These are phyloP conservation scores for Platypus cylindrus DNA, from an alignment of 2,888 invertebrate species.

Conservation along the genomic window DNA sequence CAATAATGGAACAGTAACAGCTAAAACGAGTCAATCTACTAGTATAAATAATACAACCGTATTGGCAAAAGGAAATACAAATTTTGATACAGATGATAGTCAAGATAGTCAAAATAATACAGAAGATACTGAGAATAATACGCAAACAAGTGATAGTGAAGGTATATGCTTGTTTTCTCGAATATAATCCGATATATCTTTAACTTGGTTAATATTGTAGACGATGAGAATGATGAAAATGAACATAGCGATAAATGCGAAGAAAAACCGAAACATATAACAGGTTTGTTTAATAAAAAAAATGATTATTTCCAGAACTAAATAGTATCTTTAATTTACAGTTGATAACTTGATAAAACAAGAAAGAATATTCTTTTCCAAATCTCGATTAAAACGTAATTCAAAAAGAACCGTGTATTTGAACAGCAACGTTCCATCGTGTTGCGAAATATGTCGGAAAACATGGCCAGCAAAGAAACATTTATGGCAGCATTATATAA, in stretches of 20 bases:
- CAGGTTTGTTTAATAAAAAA: too few relatives aligned
- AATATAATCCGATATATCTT: not conserved
- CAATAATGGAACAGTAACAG: slow-evolving; percentile 1
- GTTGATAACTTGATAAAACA: too few relatives aligned
- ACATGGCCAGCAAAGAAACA: slow-evolving; percentile 49
- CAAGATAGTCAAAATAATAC: slow-evolving; percentile 10
- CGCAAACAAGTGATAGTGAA: slow-evolving; percentile 7
- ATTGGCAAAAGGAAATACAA: slow-evolving; percentile 9
- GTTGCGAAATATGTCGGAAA: slow-evolving; percentile 45
- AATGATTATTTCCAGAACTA: too few relatives aligned
- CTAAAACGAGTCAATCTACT: slow-evolving; percentile 5
- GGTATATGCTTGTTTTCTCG: slow-evolving; percentile 1
- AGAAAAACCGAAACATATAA: too few relatives aligned
- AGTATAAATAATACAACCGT: slow-evolving; percentile 4
- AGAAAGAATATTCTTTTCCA: too few relatives aligned
- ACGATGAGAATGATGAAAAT: slow-evolving; percentile 16
- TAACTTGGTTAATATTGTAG: not conserved
- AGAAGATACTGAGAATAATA: slow-evolving; percentile 9
- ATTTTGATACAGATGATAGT: slow-evolving; percentile 2
- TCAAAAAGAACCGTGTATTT: slow-evolving; percentile 42
- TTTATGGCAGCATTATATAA: slow-evolving; percentile 45
- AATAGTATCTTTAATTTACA: too few relatives aligned
- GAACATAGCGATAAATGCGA: slow-evolving; percentile 17
- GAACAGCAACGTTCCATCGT: slow-evolving; percentile 35
- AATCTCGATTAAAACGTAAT: slow-evolving; percentile 3